Evolutionary conservation across 2,888 invertebrate genomes (phyloP), one percentile per base, ranked within the genome.

Genomic region (Hyalella azteca): DNA sequence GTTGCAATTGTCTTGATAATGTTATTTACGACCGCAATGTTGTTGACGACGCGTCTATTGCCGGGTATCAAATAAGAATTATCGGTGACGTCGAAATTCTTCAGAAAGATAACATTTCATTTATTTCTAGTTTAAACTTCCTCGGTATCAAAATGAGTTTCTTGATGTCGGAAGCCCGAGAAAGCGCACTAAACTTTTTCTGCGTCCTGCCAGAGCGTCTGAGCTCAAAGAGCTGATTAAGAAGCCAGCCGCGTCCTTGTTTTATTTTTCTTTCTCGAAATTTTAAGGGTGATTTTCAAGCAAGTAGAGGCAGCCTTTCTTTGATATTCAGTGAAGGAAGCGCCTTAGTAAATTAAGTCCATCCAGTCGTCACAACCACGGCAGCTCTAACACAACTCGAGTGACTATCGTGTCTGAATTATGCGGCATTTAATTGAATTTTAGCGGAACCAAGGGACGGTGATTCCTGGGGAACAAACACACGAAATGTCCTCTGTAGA

Each of bases 371-470:
- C 66, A 66, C 29, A 66, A 15, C 66, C 66, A 66, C 66, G 66
- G 29, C 66, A 36, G 66, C 66, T 29, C 66, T 36, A 29, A 66
- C 66, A 66, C 66, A 66, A 36, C 32, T 36, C 36, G 36, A 66
- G 66, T 66, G 66, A 66, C 66, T 66, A 36, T 22, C 66, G 29
- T 66, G 36, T 66, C 66, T 66, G 66, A 66, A 66, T 66, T 66
- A 66, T 66, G 66, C 66, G 36, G 66, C 66, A 66, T 66, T 66
- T 66, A 66, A 66, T 66, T 66, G 66, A 66, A 36, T 66, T 66
- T 66, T 66, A 66, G 66, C 36, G 36, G 11, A 36, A 66, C 66
- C 66, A 66, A 66, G 66, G 36, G 66, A 32, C 66, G 66, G 66
- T 66, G 66, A 66, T 66, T 66, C 66, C 66, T 36, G 32, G 36